A percentile compares a stretch with the other conserved stretches of the same genome.
phyloP scores from a whole-genome alignment of 2,113 vertebrate species.

The Oryzias woworae region DNA sequence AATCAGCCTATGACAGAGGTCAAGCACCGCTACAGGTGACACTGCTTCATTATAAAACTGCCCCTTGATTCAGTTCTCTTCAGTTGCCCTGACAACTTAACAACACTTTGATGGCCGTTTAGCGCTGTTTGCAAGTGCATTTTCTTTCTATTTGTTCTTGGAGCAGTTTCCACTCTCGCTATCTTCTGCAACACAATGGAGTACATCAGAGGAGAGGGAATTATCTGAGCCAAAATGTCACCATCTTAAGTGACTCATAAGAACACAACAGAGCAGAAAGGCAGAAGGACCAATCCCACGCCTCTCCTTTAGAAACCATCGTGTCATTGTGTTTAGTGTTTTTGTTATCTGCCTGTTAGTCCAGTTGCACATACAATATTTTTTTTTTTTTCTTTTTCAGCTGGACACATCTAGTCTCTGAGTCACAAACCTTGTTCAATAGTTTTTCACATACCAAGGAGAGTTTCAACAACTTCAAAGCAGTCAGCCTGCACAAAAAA shows the following conservation, averaged over 20 bases:
- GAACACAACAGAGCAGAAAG: conserved; percentile 31
- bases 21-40: conserved; percentile 27
- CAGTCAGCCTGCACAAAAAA: conserved; percentile 11
- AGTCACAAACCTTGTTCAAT: conserved; percentile 15
- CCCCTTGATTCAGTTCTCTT: conserved; percentile 14
- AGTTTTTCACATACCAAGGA: background rate
- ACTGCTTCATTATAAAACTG: conserved; percentile 36
- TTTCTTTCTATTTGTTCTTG: background rate
- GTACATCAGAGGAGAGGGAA: background rate
- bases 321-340: conserved; percentile 20
- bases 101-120: background rate
- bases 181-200: conserved; percentile 7
- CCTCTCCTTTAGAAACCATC: conserved; percentile 33
- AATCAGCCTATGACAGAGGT: conserved; percentile 32
- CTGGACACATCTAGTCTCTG: conserved; percentile 18
- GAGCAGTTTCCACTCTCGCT: conserved; percentile 14
- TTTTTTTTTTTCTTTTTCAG: conserved; percentile 2
- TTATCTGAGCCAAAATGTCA: conserved; percentile 26
- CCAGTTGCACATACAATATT: conserved; percentile 26
- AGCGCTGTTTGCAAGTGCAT: too few relatives aligned
- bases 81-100: conserved; percentile 10
- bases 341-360: conserved; percentile 49
- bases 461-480: conserved; percentile 26
- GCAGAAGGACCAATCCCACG: conserved; percentile 40
- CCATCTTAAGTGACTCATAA: conserved; percentile 41